These are phyloP conservation scores for Sturnus vulgaris DNA, from an alignment of 2,113 vertebrate species.

Conservation along the genomic window DNA sequence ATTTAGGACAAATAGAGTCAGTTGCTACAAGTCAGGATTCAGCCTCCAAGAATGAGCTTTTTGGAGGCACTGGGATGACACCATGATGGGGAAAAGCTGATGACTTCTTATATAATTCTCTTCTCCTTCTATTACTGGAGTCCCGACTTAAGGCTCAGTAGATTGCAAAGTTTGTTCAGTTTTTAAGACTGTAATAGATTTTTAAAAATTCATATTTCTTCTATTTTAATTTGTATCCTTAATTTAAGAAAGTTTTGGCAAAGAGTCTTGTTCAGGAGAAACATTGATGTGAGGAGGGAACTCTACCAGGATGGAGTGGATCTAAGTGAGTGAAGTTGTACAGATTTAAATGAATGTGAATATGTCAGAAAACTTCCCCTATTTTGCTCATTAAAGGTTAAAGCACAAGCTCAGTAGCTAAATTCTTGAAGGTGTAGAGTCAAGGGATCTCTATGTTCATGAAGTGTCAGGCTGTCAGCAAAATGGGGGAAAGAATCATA, in stretches of 20 bases:
- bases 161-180: background rate
- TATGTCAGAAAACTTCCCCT: background rate
- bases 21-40: constrained; percentile 61
- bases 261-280: background rate
- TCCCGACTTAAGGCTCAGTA: background rate
- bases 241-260: background rate
- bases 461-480: background rate
- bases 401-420: background rate
- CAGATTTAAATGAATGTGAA: background rate
- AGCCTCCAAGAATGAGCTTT: constrained; percentile 31
- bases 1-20: constrained; percentile 59
- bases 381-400: background rate
- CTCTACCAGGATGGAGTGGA: background rate
- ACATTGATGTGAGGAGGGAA: background rate
- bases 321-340: constrained; percentile 11
- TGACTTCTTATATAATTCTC: background rate
- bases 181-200: background rate
- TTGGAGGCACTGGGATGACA: constrained; percentile 16
- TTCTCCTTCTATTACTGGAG: background rate
- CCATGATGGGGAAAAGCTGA: background rate
- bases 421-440: background rate
- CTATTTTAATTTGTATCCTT: background rate
- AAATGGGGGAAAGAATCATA: background rate
- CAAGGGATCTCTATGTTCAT: background rate
- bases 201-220: background rate